Evolutionary conservation across 2,797 vertebrate species (phyloP).

Genomic region (Rousettus madagascariensis): DNA sequence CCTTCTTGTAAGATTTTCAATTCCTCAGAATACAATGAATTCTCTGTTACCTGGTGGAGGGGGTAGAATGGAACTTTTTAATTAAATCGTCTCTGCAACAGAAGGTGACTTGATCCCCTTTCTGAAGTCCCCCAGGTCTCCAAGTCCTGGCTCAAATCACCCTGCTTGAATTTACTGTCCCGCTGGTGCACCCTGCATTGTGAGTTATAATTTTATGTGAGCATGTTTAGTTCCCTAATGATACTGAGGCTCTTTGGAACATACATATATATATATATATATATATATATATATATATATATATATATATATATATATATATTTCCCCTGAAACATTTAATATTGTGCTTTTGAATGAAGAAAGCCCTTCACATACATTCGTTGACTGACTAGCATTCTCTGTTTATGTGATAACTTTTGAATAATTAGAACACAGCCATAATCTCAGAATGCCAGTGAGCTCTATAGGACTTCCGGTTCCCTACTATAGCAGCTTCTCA

Average conservation of each 20-base stretch:
- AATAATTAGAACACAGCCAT: neutral
- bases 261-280: neutral
- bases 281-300: neutral
- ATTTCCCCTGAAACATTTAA: neutral
- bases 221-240: neutral
- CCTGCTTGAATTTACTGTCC: neutral
- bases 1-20: neutral
- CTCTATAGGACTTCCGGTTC: neutral
- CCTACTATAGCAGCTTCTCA: neutral
- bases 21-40: conserved; percentile 65
- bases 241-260: neutral
- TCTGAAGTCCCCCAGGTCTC: neutral
- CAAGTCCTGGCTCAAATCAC: neutral
- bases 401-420: neutral
- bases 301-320: too few relatives aligned
- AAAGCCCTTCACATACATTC: neutral
- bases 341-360: neutral
- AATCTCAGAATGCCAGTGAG: neutral
- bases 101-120: conserved; percentile 40
- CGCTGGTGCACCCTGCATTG: neutral
- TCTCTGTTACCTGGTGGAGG: conserved; percentile 70
- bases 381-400: neutral
- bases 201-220: neutral
- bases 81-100: conserved; percentile 68
- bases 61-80: conserved; percentile 57